Evolutionary conservation across 2,888 invertebrate genomes (phyloP), one percentile per base, ranked within the genome.

Genomic region (Dryobotodes eremita): DNA sequence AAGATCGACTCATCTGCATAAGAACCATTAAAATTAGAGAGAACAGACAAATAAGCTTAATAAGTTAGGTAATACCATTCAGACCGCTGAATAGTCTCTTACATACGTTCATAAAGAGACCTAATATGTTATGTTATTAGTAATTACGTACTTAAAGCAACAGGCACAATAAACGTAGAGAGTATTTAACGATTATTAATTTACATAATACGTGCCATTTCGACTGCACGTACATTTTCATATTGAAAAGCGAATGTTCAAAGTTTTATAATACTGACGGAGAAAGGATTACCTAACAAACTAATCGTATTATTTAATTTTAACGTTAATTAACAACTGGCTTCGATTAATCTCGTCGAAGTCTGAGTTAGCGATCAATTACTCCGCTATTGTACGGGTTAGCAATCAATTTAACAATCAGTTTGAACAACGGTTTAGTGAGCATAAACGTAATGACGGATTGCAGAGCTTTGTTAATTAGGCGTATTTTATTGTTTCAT

Each of bases 231-330:
- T 77, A 55, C 46, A 75, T 78, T 85, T 84, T 81, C 77, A 62
- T 85, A 70, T 75, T 75, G 65, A 84, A 82, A 83, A 81, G 75
- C 72, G 65, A 82, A 79, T 72, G 78, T 57, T 75, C 15, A 55
- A 69, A 50, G 75, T 79, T 82, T 77, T 83, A 26, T 71, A 42
- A 75, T 53, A 48, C 46, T 36, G 62, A n/a, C 55, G 76, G 80
- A 84, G 80, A 86, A 80, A 79, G 71, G 71, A 76, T 88, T 87
- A 82, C 75, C 72, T 84, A 87, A 87, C 74, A 57, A 62, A 65
- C 23, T 75, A 84, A 83, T 79, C 75, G 79, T 75, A 79, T 84
- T 85, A 86, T 85, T 84, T 71, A 66, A 85, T 79, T 84, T 78
- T 73, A 78, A 88, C 74, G 77, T 83, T 87, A 85, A 83, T 85